phyloP scores from a whole-genome alignment of 2,113 vertebrate genomes.

The Turnix velox region DNA sequence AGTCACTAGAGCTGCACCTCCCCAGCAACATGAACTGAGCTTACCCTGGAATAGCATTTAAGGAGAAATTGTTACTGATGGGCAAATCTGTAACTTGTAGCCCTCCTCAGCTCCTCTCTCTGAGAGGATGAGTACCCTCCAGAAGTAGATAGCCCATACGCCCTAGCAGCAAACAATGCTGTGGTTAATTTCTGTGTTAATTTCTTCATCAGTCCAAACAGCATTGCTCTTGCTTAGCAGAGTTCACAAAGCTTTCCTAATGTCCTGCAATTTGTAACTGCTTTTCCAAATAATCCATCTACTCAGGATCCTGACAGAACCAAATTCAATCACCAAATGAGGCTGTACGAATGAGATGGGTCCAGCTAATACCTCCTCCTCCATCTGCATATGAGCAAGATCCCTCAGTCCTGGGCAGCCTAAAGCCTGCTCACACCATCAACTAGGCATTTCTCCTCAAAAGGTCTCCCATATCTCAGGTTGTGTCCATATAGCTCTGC shows the following conservation, averaged over 20 bases:
- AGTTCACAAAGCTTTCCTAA: neutral
- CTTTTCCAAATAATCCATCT: neutral
- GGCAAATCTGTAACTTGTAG: neutral
- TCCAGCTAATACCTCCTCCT: neutral
- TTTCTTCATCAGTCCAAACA: neutral
- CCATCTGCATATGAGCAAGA: fast-evolving
- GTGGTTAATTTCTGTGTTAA: neutral
- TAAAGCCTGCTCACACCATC: neutral
- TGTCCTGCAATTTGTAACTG: neutral
- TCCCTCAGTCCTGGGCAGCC: neutral
- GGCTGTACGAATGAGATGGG: neutral
- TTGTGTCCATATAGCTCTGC: neutral
- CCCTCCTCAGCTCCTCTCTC: neutral
- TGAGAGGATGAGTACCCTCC: neutral
- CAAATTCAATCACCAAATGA: neutral
- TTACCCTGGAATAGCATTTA: neutral
- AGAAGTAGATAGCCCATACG: neutral
- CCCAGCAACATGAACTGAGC: fast-evolving
- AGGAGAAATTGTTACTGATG: neutral
- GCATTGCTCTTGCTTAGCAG: neutral
- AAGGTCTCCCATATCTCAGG: neutral
- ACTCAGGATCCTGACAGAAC: neutral
- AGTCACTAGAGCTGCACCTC: neutral
- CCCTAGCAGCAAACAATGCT: neutral
- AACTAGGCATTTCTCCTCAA: neutral